Base-by-base conservation (phyloP, 2,888 invertebrate genomes). In the Stratiomys singularior region DNA sequence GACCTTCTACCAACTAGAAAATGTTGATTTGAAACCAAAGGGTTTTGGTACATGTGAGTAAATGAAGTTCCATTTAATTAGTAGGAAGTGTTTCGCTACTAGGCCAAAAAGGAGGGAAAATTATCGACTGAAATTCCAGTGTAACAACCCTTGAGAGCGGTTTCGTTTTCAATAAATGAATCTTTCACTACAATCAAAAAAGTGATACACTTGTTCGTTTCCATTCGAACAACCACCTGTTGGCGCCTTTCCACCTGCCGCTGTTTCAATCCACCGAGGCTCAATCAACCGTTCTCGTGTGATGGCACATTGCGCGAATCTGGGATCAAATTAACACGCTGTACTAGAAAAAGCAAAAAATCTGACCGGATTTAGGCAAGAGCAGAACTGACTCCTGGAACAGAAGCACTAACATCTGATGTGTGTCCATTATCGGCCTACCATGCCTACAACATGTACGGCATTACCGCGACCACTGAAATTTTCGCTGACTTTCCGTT, bases 331-430 rank as follows among this genome's bases (percentile, higher is more conserved):
- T 69, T 69, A 69, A 69, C 69, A 69, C 69, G 47, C 23, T 18
- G 23, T 1, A 23, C 3, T n/a, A 46, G 3, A 69, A 69, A 69
- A 69, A 25, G 25, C 18, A 69, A 69, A 69, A 69, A 25, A 25
- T 15, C 69, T 47, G 47, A 47, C 69, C 69, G 69, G 69, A 69
- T 47, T 69, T 30, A 7, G 46, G 7, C 37, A 44, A 21, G 44
- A 44, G 67, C 56, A 21, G 44, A 67, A 37, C 13, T 37, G 3
- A 13, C 46, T 30, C 11, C 47, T 47, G 69, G 13, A 21, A 44
- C 67, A 69, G 69, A 5, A 47, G 46, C 69, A 69, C 37, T 3
- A 37, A 37, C 69, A 69, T 30, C 69, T 69, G 69, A 69, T 69
- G 69, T 7, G 47, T 28, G n/a, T 47, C 64, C 23, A 37, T 9